A percentile compares a stretch with the other conserved stretches of the same genome.
Evolutionary conservation across 1,140 invertebrate genomes (phyloP).

Genomic region (Cotesia vestalis): DNA sequence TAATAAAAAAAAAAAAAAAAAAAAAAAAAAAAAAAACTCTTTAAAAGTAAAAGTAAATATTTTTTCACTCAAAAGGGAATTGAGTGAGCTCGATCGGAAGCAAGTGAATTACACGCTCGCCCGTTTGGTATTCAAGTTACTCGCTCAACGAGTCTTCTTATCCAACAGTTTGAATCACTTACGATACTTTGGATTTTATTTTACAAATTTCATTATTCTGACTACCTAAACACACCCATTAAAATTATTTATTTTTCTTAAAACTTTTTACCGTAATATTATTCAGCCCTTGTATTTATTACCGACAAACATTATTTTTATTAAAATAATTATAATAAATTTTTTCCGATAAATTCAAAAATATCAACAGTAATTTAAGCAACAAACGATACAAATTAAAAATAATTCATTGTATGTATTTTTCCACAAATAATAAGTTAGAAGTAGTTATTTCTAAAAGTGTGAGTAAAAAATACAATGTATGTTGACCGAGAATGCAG

Average conservation of each 20-base stretch:
- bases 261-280: too few relatives aligned
- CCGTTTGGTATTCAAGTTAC: conserved; percentile 35
- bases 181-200: neutral
- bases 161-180: conserved; percentile 8
- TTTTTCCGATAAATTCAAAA: too few relatives aligned
- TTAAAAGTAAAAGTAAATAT: conserved; percentile 7
- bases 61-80: conserved; percentile 6
- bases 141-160: conserved; percentile 6
- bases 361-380: too few relatives aligned
- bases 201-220: neutral
- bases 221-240: too few relatives aligned
- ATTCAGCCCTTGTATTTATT: neutral
- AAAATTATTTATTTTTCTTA: conserved; percentile 16
- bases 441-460: too few relatives aligned
- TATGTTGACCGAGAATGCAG: conserved; percentile 32
- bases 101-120: conserved; percentile 56
- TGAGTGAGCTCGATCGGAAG: conserved; percentile 49
- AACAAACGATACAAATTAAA: too few relatives aligned
- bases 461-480: neutral
- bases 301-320: too few relatives aligned
- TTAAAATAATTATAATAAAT: too few relatives aligned
- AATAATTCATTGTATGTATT: too few relatives aligned
- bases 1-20: neutral
- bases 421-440: too few relatives aligned
- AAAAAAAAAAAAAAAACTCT: conserved; percentile 40